phyloP scores from a whole-genome alignment of 2,113 vertebrate genomes.

The Bambusicola thoracicus region DNA sequence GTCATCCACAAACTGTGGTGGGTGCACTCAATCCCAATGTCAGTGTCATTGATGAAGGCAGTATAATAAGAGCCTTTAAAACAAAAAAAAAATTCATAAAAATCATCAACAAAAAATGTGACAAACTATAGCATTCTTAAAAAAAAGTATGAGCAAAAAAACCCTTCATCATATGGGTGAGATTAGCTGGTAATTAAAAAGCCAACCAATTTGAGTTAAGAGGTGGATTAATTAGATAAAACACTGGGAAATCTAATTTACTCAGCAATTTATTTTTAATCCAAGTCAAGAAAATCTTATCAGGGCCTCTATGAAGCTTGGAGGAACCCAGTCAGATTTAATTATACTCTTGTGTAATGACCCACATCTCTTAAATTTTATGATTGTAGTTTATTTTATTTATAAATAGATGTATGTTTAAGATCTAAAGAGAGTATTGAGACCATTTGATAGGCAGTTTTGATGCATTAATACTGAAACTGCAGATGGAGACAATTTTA shows the following conservation, averaged over 20 bases:
- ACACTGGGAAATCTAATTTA: constrained; percentile 69
- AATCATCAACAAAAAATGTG: background rate
- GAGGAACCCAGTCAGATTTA: constrained; percentile 44
- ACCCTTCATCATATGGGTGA: background rate
- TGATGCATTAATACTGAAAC: background rate
- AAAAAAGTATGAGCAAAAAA: background rate
- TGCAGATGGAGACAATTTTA: background rate
- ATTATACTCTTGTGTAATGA: constrained; percentile 59
- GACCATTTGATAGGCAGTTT: background rate
- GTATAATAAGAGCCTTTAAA: background rate
- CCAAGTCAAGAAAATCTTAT: constrained; percentile 51
- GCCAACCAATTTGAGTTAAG: constrained; percentile 49
- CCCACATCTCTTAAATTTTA: constrained; percentile 26
- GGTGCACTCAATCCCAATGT: too few species aligned
- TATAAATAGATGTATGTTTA: constrained; percentile 2
- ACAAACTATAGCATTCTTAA: background rate
- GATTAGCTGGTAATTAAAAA: constrained; percentile 68
- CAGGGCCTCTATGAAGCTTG: constrained; percentile 18
- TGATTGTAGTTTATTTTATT: constrained; percentile 53
- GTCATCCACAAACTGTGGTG: too few species aligned
- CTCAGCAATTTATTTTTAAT: constrained; percentile 71
- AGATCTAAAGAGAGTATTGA: background rate
- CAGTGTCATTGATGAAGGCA: too few species aligned
- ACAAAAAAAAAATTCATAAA: too few species aligned
- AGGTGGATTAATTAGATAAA: constrained; percentile 68